Base-by-base conservation (phyloP, 2,888 invertebrate genomes). In the Drosophila peninsularis region DNA sequence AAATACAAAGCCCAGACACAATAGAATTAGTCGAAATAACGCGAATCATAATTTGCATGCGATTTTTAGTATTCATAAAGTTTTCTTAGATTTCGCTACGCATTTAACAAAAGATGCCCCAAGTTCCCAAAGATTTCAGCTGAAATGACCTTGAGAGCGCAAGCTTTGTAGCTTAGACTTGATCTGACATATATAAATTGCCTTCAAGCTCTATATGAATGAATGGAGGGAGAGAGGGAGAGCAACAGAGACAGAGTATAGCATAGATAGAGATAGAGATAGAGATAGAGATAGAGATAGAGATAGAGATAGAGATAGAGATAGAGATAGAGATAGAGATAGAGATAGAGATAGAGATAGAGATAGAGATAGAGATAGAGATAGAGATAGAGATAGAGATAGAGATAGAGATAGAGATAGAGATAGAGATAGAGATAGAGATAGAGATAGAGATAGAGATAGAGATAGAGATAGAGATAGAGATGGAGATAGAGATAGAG, bases 1-100 rank as follows among this genome's bases (percentile, higher is more conserved):
- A 24, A 7, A 44, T 9, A 2, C 34, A 21, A 7, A 44, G 45
- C 27, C n/a, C 45, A 7, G 10, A 36, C 41, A 73, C 72, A 73
- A 73, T 69, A 60, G 73, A 73, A 75, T 73, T 73, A 60, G 69
- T 53, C 32, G 58, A 55, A 74, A 62, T 50, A 44, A 21, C 7
- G 41, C 62, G n/a, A 34, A 1, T 32, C 56, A 36, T 66, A 71
- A 76, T 74, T 71, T 76, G 74, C 76, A 62, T 64, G 42, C 50
- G 49, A 54, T 27, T 39, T 53, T 57, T 39, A 30, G 39, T 42
- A 17, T 37, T 57, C 56, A 68, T 17, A 34, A 41, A 49, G 17
- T 5, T 24, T 39, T n/a, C 54, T 36, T 17, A 56, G 39, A 49
- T 44, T 49, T 66, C 14, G 50, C 50, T 50, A 21, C 10, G 50